A percentile compares a stretch with the other conserved stretches of the same genome.
Evolutionary conservation across 2,113 vertebrate species (phyloP).

Genomic region (Cololabis saira): DNA sequence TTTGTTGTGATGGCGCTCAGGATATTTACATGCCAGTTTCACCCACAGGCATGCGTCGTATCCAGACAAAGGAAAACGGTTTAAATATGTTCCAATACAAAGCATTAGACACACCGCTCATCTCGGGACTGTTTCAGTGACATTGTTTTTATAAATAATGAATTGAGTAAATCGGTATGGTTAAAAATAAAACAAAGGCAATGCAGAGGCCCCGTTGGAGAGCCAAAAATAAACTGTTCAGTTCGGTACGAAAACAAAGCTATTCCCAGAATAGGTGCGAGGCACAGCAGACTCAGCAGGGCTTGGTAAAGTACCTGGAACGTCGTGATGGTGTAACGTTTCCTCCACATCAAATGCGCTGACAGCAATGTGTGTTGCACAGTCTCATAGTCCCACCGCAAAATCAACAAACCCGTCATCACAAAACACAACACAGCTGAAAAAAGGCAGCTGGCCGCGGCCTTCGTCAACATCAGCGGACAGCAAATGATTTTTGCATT

Average conservation of each 20-base stretch:
- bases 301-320: constrained; percentile 70
- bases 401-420: constrained; percentile 62
- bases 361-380: constrained; percentile 27
- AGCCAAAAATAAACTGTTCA: constrained; percentile 30
- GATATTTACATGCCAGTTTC: constrained; percentile 2
- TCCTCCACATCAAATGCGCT: constrained; percentile 63
- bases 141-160: constrained; percentile 20
- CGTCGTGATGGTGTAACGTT: constrained; percentile 32
- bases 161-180: constrained; percentile 10
- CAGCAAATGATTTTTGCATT: constrained; percentile 59
- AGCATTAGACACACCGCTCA: neutral
- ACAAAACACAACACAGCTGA: constrained; percentile 62
- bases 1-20: constrained; percentile 26
- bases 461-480: constrained; percentile 62
- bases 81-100: constrained; percentile 25
- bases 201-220: neutral
- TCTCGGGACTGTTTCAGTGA: constrained; percentile 18
- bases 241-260: constrained; percentile 53
- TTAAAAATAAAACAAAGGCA: constrained; percentile 28
- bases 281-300: constrained; percentile 49
- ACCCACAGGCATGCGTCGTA: constrained; percentile 34
- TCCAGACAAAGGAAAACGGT: constrained; percentile 20
- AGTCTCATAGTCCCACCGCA: constrained; percentile 65
- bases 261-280: constrained; percentile 54
- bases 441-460: constrained; percentile 26